Conservation (phyloP, 2,888 invertebrate species). For the Lacanobia oleracea region DNA sequence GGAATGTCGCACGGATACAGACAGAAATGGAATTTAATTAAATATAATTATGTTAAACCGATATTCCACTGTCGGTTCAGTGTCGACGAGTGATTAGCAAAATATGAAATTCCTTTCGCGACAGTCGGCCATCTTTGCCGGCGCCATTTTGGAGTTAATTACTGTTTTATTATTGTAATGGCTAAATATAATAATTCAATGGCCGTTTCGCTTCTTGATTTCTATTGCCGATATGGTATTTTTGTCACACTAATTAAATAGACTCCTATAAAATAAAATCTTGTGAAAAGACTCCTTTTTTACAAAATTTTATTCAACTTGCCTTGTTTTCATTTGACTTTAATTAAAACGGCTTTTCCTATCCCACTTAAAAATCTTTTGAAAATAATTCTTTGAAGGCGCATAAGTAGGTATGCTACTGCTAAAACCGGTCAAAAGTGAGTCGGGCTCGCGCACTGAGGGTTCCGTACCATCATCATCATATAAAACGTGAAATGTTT, state of each 20-base stretch:
- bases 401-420: neutral
- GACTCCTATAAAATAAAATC: no score
- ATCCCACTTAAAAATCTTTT: conserved; percentile 17
- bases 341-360: conserved; percentile 7
- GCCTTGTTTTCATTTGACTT: neutral
- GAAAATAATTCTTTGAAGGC: neutral
- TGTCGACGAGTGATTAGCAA: conserved; percentile 63
- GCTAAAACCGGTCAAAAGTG: neutral
- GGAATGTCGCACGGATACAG: conserved; percentile 67
- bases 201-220: conserved; percentile 9
- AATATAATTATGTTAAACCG: conserved; percentile 72
- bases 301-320: neutral
- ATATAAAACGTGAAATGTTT: no score
- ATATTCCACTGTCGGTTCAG: conserved; percentile 57
- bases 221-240: neutral
- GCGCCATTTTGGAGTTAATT: conserved; percentile 34
- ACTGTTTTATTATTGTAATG: conserved; percentile 44
- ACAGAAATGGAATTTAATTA: conserved; percentile 77
- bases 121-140: conserved; percentile 32
- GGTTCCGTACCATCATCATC: no score
- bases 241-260: conserved; percentile 5
- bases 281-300: neutral
- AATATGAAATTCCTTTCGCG: conserved; percentile 75
- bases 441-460: no score
- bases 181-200: conserved; percentile 7